Evolutionary conservation across 1,140 invertebrate genomes (phyloP).

Genomic region (Tetraneura akinire): DNA sequence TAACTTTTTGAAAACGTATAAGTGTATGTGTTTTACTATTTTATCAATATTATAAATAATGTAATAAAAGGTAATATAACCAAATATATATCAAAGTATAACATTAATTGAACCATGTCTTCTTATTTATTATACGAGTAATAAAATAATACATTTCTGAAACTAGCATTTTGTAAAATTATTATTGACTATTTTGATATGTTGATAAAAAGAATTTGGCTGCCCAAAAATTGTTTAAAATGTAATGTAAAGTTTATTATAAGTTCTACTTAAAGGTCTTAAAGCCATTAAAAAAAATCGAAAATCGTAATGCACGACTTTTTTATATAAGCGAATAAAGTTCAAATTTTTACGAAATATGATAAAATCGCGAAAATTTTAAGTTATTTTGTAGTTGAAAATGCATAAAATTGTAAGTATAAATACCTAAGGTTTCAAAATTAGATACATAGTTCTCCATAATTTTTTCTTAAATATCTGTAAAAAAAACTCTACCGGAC

Average conservation of each 20-base stretch:
- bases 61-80: constrained; percentile 15
- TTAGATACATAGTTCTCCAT: neutral
- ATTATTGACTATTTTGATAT: neutral
- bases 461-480: neutral
- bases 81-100: constrained; percentile 8
- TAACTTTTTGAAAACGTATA: constrained; percentile 6
- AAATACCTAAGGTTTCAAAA: neutral
- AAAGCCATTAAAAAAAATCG: constrained; percentile 12
- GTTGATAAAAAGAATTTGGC: no score
- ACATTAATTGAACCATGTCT: neutral
- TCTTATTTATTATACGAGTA: constrained; percentile 13
- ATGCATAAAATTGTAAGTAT: neutral
- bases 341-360: constrained; percentile 6
- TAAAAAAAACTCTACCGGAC: neutral
- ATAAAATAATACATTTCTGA: constrained; percentile 17
- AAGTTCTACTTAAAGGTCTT: constrained; percentile 13
- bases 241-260: no score
- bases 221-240: no score
- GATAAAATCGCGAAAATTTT: neutral
- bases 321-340: constrained; percentile 6
- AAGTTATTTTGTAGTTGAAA: constrained; percentile 12
- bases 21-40: constrained; percentile 8
- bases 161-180: neutral
- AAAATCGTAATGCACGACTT: neutral
- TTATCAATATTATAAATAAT: constrained; percentile 20